Percentiles rank a stretch among this genome's conserved stretches.
phyloP scores from a whole-genome alignment of 2,113 vertebrate species.

The Siniperca knerii region DNA sequence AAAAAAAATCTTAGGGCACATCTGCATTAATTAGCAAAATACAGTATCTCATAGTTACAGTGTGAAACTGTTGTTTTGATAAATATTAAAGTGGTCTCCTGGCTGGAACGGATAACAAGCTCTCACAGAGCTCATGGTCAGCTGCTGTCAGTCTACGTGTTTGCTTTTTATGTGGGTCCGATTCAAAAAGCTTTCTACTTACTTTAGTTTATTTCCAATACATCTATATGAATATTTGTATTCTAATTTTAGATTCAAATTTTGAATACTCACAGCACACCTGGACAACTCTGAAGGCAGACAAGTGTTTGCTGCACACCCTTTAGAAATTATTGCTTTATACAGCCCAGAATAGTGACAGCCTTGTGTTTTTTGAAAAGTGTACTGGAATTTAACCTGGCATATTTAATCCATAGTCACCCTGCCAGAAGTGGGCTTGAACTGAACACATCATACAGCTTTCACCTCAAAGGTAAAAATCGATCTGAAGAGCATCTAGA shows the following conservation, averaged over 20 bases:
- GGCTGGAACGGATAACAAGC: neutral
- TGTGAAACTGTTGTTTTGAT: conserved; percentile 4
- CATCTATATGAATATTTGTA: neutral
- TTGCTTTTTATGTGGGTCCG: neutral
- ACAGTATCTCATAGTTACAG: neutral
- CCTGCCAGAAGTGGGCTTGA: conserved; percentile 35
- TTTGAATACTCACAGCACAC: neutral
- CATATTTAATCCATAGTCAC: conserved; percentile 5
- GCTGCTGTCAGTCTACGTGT: conserved; percentile 3
- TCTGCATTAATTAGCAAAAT: conserved; percentile 9
- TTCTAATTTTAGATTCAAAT: conserved; percentile 17
- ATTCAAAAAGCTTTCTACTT: conserved; percentile 13
- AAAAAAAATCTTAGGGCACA: neutral
- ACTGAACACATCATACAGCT: conserved; percentile 52
- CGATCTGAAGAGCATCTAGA: conserved; percentile 53
- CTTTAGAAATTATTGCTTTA: neutral
- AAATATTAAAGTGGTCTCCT: neutral
- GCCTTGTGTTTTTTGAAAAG: conserved; percentile 3
- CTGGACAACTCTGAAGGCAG: neutral
- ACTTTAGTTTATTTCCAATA: conserved; percentile 6
- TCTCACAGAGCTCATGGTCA: conserved; percentile 13
- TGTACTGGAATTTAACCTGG: conserved; percentile 13
- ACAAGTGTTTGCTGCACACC: neutral
- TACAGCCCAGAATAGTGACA: neutral
- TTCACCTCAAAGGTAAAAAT: conserved; percentile 64